These are phyloP conservation scores for Tragopan temminckii DNA, from an alignment of 2,797 vertebrate genomes.

Conservation along the genomic window DNA sequence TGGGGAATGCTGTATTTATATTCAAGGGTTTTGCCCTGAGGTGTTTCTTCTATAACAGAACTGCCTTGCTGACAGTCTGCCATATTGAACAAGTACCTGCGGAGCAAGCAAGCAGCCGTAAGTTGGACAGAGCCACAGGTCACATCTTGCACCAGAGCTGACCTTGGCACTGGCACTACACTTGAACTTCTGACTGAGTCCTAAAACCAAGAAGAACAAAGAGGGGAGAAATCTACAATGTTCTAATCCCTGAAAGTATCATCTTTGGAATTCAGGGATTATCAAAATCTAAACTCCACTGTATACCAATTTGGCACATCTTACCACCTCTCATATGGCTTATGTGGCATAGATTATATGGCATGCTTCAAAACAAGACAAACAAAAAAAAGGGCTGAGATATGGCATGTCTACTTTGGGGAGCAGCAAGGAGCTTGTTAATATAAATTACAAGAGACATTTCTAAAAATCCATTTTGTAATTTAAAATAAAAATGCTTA, in stretches of 20 bases:
- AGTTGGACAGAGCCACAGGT: not conserved
- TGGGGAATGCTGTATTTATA: not conserved
- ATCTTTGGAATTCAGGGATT: slow-evolving; percentile 48
- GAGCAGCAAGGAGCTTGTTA: slow-evolving; percentile 67
- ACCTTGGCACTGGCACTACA: slow-evolving; percentile 57
- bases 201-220: slow-evolving; percentile 29
- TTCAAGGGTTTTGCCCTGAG: slow-evolving; percentile 58
- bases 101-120: slow-evolving; percentile 18
- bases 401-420: slow-evolving; percentile 56
- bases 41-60: slow-evolving; percentile 43
- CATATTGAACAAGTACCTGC: slow-evolving; percentile 37
- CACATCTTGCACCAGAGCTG: slow-evolving; percentile 33
- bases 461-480: slow-evolving; percentile 67
- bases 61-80: slow-evolving; percentile 20
- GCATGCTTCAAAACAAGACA: slow-evolving; percentile 58
- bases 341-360: slow-evolving; percentile 44
- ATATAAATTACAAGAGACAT: slow-evolving; percentile 69
- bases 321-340: slow-evolving; percentile 55
- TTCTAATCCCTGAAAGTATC: slow-evolving; percentile 35
- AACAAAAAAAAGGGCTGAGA: slow-evolving; percentile 30
- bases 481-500: slow-evolving; percentile 65
- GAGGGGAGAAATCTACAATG: not conserved
- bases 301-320: slow-evolving; percentile 66
- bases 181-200: slow-evolving; percentile 19
- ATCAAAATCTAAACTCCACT: slow-evolving; percentile 15